Base-by-base conservation (phyloP, 2,888 invertebrate genomes). In the Drosophila pseudotalamancana region DNA sequence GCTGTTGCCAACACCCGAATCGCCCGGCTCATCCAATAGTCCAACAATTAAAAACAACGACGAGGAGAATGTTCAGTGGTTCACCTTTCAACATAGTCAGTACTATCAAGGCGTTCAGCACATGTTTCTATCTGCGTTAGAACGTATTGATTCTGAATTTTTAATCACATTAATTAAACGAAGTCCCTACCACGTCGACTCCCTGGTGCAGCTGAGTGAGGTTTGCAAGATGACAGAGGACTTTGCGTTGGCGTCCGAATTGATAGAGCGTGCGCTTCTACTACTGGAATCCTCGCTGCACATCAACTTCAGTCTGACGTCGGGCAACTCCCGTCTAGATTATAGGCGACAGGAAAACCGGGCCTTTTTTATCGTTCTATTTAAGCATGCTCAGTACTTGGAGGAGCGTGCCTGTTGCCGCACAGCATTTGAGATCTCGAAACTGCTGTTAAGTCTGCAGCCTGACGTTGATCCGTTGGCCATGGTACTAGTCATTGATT, bases 371-470 rank as follows among this genome's bases (percentile, higher is more conserved):
- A 93, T 97, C 56, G 94, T 96, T 0, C 90, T 97, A 19, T 97
- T 97, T 89, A 96, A 96, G 85, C 96, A 97, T 89, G 92, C 97
- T 65, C 93, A 93, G 56, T 96, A 95, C 88, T 93, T 97, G 54
- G 95, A 96, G 23, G 95, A 95, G 63, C 93, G 96, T 68, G 96
- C 97, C 4, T 97, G 97, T 90, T 95, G 95, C 86, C 93, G 97
- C 68, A 97, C 97, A 1, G 95, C 97, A n/a, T 92, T 97, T 73
- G 97, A 98, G 91, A 94, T 97, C 75, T 95, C 96, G 89, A 97
- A 97, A 91, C 91, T 97, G 39, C 92, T 97, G n/a, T 92, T 97
- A 54, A 94, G 94, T 11, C 91, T 96, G 46, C 95, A 96, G 90
- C 95, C 96, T 0, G 94, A 94, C 11, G 93, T 92, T 9, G 97